Conservation (phyloP, 92 coral and sea anemone species). For the Pocillopora meandrina region DNA sequence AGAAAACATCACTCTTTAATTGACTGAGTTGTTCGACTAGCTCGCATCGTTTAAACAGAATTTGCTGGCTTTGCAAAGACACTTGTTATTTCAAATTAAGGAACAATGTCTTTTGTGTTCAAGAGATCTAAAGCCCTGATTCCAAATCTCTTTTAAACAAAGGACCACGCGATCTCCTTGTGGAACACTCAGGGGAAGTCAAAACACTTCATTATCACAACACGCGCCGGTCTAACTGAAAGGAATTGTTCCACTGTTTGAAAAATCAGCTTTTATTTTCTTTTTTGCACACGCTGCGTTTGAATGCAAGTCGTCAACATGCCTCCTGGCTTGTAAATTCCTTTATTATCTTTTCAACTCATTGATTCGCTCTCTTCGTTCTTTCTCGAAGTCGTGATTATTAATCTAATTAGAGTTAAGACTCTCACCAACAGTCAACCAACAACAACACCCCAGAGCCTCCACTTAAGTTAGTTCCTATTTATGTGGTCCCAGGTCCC, state of each 20-base stretch:
- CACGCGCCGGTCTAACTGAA: background rate
- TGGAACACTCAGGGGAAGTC: slow-evolving; percentile 6
- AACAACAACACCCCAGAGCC: no score
- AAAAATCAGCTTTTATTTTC: no score
- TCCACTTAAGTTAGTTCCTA: no score
- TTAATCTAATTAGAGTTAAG: no score
- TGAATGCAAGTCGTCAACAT: background rate
- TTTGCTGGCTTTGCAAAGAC: slow-evolving; percentile 1
- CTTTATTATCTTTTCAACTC: no score
- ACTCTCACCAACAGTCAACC: no score
- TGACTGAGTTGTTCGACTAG: background rate
- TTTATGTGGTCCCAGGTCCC: no score
- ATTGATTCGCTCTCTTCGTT: no score
- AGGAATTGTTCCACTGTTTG: background rate
- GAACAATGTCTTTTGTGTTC: slow-evolving; percentile 21
- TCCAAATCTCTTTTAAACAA: slow-evolving; percentile 17
- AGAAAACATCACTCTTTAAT: background rate
- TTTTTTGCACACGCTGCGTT: background rate
- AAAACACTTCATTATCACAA: slow-evolving; percentile 16
- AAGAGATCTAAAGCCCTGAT: slow-evolving; percentile 12
- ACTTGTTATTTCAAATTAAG: background rate
- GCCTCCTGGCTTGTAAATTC: no score
- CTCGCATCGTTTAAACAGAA: background rate
- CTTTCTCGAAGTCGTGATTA: no score
- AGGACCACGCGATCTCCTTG: slow-evolving; percentile 43